Percentiles rank a stretch among this genome's conserved stretches.
These are phyloP conservation scores for Albula goreensis DNA, from an alignment of 2,113 vertebrate species.

Conservation along the genomic window DNA sequence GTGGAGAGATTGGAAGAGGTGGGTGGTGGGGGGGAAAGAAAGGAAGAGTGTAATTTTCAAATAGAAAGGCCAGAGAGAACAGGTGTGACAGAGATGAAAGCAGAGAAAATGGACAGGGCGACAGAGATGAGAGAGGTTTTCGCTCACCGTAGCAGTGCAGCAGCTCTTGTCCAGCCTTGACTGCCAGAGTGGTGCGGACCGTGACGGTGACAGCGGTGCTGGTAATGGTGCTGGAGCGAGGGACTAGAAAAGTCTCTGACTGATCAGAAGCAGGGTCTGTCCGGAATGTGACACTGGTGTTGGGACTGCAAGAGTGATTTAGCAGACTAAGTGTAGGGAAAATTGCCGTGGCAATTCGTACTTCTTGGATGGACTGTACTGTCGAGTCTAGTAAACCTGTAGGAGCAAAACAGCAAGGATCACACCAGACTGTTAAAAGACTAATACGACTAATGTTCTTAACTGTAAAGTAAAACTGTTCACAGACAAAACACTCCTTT, in stretches of 20 bases:
- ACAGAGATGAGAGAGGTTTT: neutral
- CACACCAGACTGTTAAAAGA: neutral
- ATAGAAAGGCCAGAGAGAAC: neutral
- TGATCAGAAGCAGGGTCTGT: slow-evolving; percentile 60
- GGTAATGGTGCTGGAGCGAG: neutral
- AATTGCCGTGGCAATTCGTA: slow-evolving; percentile 83
- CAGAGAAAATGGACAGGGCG: neutral
- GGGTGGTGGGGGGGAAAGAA: neutral
- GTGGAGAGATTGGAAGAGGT: neutral
- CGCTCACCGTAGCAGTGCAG: slow-evolving; percentile 89
- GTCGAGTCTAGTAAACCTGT: slow-evolving; percentile 55
- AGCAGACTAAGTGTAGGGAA: slow-evolving; percentile 88
- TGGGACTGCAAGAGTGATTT: slow-evolving; percentile 92
- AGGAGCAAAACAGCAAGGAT: neutral
- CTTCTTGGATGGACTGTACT: slow-evolving; percentile 70
- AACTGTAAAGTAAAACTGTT: neutral
- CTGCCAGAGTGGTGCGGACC: slow-evolving; percentile 72
- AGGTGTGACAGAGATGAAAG: neutral
- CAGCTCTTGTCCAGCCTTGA: slow-evolving; percentile 81
- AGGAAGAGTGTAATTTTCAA: neutral
- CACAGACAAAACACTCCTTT: neutral
- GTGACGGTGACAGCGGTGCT: slow-evolving; percentile 54
- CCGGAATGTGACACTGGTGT: slow-evolving; percentile 80
- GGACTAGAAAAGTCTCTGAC: neutral
- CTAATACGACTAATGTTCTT: neutral